phyloP scores from a whole-genome alignment of 2,113 vertebrate genomes.

The Siniperca chuatsi region DNA sequence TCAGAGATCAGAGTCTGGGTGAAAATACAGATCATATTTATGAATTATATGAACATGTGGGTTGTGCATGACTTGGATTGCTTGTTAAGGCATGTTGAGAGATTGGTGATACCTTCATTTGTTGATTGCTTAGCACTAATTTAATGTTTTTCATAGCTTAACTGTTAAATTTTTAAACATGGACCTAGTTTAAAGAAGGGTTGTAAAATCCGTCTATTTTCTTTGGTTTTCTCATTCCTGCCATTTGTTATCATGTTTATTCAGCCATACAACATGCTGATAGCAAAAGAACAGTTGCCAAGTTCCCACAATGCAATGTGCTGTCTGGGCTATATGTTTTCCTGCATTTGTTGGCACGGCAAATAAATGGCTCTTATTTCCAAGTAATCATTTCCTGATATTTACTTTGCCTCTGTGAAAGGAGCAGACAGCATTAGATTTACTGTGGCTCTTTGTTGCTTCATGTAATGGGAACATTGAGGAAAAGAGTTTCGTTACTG shows the following conservation, averaged over 20 bases:
- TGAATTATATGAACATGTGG: background rate
- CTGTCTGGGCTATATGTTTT: conserved; percentile 33
- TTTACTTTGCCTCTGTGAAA: conserved; percentile 43
- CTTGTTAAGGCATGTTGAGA: background rate
- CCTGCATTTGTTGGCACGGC: conserved; percentile 59
- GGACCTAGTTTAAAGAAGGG: background rate
- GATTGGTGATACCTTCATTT: background rate
- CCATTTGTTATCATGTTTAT: conserved; percentile 61
- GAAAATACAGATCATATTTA: background rate
- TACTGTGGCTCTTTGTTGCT: background rate
- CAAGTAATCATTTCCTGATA: conserved; percentile 57
- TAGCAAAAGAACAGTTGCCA: conserved; percentile 40
- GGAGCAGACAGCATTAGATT: background rate
- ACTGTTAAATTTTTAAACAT: background rate
- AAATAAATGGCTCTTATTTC: conserved; percentile 62
- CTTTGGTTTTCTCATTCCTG: conserved; percentile 18
- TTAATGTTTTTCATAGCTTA: background rate
- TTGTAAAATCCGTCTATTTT: conserved; percentile 8
- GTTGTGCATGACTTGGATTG: background rate
- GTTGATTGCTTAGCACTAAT: background rate
- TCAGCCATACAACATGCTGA: conserved; percentile 52
- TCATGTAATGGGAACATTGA: conserved; percentile 2
- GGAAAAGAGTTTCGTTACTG: conserved; percentile 1
- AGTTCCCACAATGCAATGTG: conserved; percentile 60
- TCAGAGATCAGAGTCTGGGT: background rate